Evolutionary conservation across 2,888 invertebrate genomes (phyloP), one percentile per base, ranked within the genome.

Genomic region (Phengaris arion): DNA sequence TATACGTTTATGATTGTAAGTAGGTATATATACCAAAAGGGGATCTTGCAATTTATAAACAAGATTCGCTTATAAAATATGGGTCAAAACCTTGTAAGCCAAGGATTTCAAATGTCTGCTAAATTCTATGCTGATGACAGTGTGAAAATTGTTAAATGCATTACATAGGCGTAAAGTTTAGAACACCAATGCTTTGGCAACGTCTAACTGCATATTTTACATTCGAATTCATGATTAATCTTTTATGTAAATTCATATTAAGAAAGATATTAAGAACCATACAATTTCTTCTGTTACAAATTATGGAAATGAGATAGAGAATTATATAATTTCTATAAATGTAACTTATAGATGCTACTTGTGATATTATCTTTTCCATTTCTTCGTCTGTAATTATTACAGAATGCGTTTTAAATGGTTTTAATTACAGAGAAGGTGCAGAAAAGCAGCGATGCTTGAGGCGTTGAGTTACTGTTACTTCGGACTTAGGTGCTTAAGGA

Each of bases 341-440:
- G 76, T 77, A 77, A 77, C 78, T 77, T 77, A 75, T 78, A 78
- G 74, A 64, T 52, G 78, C 78, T 79, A 78, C 78, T 78, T 77
- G 81, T 82, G 89, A 89, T 89, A 87, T 82, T 84, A 91, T 90
- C 89, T 87, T 77, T 81, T 79, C 78, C 81, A 84, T 86, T 85
- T 82, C 83, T 80, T 75, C 83, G 84, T 79, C 85, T 85, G 86
- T 89, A 87, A 91, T 90, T 87, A 89, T 81, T 81, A 81, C 80
- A 83, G 86, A 85, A 84, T 87, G 87, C 83, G 85, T 88, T 90
- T 88, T 91, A 92, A 92, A 91, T 91, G 88, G 85, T 88, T 90
- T 88, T 91, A 92, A 92, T 91, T 91, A 88, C 84, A 90, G 83
- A 81, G 87, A 83, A 84, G 89, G 87, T 85, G 87, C 85, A 86